Conservation (phyloP, 2,797 vertebrate genomes). For the Peromyscus melanophrys region DNA sequence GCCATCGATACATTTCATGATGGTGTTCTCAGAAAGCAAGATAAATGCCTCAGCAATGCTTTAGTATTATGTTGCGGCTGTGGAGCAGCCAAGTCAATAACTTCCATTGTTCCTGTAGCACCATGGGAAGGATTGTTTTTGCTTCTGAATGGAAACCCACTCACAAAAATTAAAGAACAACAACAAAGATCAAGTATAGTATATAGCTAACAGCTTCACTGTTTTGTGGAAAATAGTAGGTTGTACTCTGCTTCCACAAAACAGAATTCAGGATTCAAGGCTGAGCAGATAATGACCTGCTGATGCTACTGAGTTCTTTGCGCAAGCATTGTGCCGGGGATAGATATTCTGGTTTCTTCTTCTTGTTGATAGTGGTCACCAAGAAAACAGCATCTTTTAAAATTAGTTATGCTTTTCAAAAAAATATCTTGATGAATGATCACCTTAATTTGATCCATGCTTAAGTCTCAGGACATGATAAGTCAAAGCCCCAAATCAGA, state of each 20-base stretch:
- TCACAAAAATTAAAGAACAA: neutral
- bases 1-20: slow-evolving; percentile 75
- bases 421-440: slow-evolving; percentile 17
- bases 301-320: neutral
- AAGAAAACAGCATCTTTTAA: neutral
- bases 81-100: slow-evolving; percentile 83
- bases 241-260: slow-evolving; percentile 67
- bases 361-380: neutral
- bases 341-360: neutral
- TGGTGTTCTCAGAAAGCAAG: slow-evolving; percentile 78
- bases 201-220: slow-evolving; percentile 65
- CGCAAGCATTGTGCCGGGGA: slow-evolving; percentile 3
- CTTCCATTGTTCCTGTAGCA: slow-evolving; percentile 81
- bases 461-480: slow-evolving; percentile 1
- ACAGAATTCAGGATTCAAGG: slow-evolving; percentile 51
- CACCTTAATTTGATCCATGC: slow-evolving; percentile 4
- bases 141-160: slow-evolving; percentile 71
- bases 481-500: slow-evolving; percentile 13
- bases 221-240: slow-evolving; percentile 72
- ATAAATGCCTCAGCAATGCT: slow-evolving; percentile 72
- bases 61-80: slow-evolving; percentile 69
- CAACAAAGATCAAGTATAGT: neutral
- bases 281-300: slow-evolving; percentile 19
- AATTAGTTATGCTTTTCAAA: neutral
- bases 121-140: slow-evolving; percentile 85